Conservation (phyloP, 2,113 vertebrate genomes). For the Melanerpes formicivorus region DNA sequence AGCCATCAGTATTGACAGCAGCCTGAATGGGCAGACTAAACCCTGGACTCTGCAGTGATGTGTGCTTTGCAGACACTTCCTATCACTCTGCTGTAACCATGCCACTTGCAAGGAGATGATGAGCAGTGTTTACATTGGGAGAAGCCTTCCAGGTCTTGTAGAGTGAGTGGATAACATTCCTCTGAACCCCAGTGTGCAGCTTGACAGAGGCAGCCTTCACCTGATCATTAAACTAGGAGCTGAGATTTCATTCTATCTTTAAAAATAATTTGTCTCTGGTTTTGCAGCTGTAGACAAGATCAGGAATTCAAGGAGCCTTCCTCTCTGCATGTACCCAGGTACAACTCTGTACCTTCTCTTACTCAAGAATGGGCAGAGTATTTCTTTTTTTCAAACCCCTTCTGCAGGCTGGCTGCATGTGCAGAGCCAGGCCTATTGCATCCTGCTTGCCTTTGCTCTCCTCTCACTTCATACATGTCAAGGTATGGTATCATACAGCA, state of each 20-base stretch:
- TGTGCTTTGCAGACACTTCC: not conserved
- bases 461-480: not conserved
- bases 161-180: not conserved
- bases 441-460: not conserved
- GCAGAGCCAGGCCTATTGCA: not conserved
- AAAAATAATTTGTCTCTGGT: not conserved
- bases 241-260: no score
- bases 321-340: not conserved
- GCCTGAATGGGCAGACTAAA: not conserved
- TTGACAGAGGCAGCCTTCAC: not conserved
- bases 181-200: not conserved
- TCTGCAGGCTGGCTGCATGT: not conserved
- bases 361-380: not conserved
- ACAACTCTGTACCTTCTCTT: not conserved
- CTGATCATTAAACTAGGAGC: not conserved
- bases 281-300: not conserved
- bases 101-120: not conserved
- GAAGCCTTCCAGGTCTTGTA: not conserved
- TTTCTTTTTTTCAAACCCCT: not conserved
- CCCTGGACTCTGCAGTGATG: not conserved
- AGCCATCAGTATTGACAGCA: not conserved
- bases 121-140: not conserved
- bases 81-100: not conserved
- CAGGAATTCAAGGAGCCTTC: not conserved
- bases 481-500: fast-evolving